Conservation (phyloP, 2,113 vertebrate species). For the Pyrgilauda ruficollis region DNA sequence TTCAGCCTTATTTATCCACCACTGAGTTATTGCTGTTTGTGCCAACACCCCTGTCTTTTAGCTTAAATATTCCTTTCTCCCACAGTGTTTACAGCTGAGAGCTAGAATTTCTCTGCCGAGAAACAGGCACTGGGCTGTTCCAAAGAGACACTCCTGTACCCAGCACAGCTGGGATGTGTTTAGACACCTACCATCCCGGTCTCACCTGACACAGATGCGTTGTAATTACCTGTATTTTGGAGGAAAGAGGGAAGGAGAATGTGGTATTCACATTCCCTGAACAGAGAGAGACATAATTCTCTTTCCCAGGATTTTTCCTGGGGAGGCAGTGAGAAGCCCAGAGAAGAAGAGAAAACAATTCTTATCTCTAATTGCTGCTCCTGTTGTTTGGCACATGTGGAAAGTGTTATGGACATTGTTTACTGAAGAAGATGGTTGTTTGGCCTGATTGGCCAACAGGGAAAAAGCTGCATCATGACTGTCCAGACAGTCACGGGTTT, state of each 20-base stretch:
- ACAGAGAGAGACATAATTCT: too few relatives aligned
- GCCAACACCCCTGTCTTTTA: rapidly evolving
- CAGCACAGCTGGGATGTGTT: neutral
- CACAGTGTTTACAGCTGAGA: rapidly evolving
- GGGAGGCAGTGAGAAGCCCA: too few relatives aligned
- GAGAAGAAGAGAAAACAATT: too few relatives aligned
- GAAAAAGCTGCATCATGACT: too few relatives aligned
- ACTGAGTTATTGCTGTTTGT: neutral
- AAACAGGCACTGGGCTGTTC: neutral
- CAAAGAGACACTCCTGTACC: neutral
- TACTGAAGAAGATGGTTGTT: too few relatives aligned
- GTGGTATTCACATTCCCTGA: too few relatives aligned
- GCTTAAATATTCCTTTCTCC: neutral
- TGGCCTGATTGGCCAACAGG: too few relatives aligned
- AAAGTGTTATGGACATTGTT: too few relatives aligned
- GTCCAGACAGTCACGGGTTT: too few relatives aligned
- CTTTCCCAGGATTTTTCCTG: too few relatives aligned
- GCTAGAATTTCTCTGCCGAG: neutral
- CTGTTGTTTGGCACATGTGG: too few relatives aligned
- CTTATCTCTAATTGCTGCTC: too few relatives aligned
- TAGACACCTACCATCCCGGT: neutral
- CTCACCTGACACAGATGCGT: neutral
- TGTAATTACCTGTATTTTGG: neutral
- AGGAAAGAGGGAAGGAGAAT: neutral
- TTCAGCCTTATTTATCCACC: neutral